Evolutionary conservation across 2,888 invertebrate genomes (phyloP).

Genomic region (Xestia rhomboidea): DNA sequence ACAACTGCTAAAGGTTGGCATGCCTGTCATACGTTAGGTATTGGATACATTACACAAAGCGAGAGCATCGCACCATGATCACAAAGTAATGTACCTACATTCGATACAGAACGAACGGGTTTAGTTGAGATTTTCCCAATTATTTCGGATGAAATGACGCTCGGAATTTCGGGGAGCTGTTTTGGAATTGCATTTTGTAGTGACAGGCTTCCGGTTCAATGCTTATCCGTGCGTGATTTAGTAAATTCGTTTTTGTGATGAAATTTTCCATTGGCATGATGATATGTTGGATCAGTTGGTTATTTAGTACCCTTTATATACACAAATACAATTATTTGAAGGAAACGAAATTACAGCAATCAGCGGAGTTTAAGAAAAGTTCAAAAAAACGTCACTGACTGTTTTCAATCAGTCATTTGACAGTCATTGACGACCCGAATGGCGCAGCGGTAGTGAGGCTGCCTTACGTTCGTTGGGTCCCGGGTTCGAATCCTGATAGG

Average conservation of each 20-base stretch:
- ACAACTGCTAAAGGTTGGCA: background rate
- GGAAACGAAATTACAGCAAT: background rate
- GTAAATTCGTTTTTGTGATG: conserved; percentile 19
- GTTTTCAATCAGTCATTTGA: background rate
- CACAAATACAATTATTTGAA: background rate
- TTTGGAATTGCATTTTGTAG: conserved; percentile 44
- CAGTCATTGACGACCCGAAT: no score
- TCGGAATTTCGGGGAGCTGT: conserved; percentile 33
- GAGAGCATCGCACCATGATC: background rate
- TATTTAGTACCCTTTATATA: background rate
- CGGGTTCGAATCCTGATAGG: no score
- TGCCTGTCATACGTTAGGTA: background rate
- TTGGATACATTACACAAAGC: conserved; percentile 8
- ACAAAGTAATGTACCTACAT: conserved; percentile 16
- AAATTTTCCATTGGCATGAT: background rate
- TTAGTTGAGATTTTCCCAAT: conserved; percentile 38
- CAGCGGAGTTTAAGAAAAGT: no score
- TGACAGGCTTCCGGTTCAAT: conserved; percentile 25
- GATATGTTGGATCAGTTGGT: background rate
- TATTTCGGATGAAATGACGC: conserved; percentile 36
- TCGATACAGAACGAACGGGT: conserved; percentile 28
- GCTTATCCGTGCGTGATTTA: conserved; percentile 14
- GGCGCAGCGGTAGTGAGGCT: no score
- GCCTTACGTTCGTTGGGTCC: no score
- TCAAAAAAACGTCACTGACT: no score